These are phyloP conservation scores for Cromileptes altivelis DNA, from an alignment of 2,113 vertebrate genomes.

Conservation along the genomic window DNA sequence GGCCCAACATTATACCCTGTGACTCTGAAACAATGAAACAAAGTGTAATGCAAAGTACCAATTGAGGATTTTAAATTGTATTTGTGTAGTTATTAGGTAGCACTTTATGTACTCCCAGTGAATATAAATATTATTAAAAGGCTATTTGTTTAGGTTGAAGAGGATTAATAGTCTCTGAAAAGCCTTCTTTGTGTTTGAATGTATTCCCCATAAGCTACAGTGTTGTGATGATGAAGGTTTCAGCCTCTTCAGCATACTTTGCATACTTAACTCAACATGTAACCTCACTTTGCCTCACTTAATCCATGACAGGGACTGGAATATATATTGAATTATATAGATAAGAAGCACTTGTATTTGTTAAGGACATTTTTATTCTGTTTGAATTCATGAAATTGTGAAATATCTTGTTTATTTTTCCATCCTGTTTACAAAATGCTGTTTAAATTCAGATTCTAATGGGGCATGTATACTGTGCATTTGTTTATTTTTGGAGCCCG, in stretches of 20 bases:
- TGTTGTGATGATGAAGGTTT: not conserved
- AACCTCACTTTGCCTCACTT: constrained; percentile 39
- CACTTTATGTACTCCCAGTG: not conserved
- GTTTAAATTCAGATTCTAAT: not conserved
- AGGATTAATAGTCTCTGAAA: not conserved
- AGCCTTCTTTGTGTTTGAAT: constrained; percentile 21
- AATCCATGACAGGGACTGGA: not conserved
- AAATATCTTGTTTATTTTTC: not conserved
- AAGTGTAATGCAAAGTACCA: not conserved
- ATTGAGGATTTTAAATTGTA: constrained; percentile 4
- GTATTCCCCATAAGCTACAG: not conserved
- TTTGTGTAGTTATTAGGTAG: not conserved
- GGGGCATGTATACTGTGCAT: not conserved
- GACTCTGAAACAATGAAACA: constrained; percentile 7
- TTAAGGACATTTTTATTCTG: not conserved
- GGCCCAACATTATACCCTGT: constrained; percentile 7
- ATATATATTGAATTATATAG: constrained; percentile 4
- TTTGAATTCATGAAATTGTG: constrained; percentile 13
- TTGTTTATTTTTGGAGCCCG: not conserved
- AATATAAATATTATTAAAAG: constrained; percentile 7
- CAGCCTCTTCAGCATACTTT: not conserved
- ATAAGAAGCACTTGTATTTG: not conserved
- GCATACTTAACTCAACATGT: constrained; percentile 31
- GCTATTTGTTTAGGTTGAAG: not conserved
- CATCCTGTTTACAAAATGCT: constrained; percentile 13